Conservation (phyloP, 2,797 vertebrate species). For the Poecilia wingei region DNA sequence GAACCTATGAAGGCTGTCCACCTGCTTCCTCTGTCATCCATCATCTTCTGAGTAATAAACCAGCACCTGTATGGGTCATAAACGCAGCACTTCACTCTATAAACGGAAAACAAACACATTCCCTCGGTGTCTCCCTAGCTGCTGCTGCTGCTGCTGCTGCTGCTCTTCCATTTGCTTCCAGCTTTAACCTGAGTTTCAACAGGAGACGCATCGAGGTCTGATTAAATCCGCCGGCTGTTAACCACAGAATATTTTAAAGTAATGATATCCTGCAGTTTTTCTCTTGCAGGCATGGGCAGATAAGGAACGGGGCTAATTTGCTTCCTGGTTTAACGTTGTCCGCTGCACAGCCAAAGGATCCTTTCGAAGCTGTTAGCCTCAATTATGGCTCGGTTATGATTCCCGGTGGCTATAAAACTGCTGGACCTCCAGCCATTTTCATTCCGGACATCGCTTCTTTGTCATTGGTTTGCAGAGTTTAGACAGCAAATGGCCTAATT, state of each 20-base stretch:
- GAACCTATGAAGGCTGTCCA: not conserved
- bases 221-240: slow-evolving; percentile 24
- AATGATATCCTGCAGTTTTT: slow-evolving; percentile 39
- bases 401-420: not conserved
- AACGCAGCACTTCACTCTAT: not conserved
- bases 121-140: not conserved
- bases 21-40: slow-evolving; percentile 5
- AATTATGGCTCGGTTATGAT: not conserved
- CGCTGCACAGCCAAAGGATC: slow-evolving; percentile 34
- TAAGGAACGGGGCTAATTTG: slow-evolving; percentile 36
- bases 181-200: slow-evolving; percentile 7
- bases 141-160: not conserved
- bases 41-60: slow-evolving; percentile 5
- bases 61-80: not conserved
- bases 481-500: not conserved
- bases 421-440: slow-evolving; percentile 28
- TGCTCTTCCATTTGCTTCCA: not conserved
- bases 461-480: not conserved
- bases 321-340: slow-evolving; percentile 22
- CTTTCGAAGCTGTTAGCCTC: slow-evolving; percentile 36
- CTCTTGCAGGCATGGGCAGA: slow-evolving; percentile 33
- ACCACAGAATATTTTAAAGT: slow-evolving; percentile 43
- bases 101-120: not conserved
- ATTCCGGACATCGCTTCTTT: not conserved
- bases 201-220: not conserved